These are phyloP conservation scores for Hypocryptadius cinnamomeus DNA, from an alignment of 2,113 vertebrate species.

Conservation along the genomic window DNA sequence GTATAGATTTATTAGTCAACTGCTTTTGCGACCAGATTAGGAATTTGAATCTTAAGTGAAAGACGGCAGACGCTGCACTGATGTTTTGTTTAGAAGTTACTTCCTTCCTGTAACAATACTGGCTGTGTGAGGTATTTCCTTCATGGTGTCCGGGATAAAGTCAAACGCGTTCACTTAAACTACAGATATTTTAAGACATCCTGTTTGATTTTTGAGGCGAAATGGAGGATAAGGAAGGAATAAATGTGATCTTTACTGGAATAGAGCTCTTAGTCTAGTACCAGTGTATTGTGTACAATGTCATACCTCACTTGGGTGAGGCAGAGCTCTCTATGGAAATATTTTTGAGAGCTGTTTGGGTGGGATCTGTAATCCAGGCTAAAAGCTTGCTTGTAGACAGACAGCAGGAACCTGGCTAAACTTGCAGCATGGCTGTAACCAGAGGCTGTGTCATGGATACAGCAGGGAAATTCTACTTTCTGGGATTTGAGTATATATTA, in stretches of 20 bases:
- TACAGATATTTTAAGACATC: slow-evolving; percentile 3
- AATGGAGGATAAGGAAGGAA: not conserved
- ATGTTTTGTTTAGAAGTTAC: not conserved
- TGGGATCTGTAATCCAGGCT: not conserved
- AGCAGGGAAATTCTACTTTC: not conserved
- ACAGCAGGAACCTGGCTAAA: not conserved
- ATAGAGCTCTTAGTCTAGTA: not conserved
- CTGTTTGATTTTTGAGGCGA: slow-evolving; percentile 7
- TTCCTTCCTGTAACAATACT: not conserved
- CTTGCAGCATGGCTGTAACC: not conserved
- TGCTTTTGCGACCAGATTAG: not conserved
- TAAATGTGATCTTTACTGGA: not conserved
- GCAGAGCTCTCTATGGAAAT: not conserved
- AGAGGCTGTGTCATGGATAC: not conserved
- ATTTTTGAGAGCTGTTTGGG: not conserved
- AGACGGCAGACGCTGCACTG: accelerated
- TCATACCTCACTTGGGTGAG: accelerated
- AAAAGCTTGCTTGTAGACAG: not conserved
- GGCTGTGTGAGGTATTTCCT: not conserved
- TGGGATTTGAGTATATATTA: not conserved
- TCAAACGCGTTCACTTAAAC: not conserved
- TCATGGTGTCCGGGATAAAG: not conserved
- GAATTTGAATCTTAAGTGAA: not conserved
- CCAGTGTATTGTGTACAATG: not conserved
- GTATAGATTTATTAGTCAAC: not conserved